phyloP scores from a whole-genome alignment of 2,888 invertebrate genomes.

The Osmoderma eremita region DNA sequence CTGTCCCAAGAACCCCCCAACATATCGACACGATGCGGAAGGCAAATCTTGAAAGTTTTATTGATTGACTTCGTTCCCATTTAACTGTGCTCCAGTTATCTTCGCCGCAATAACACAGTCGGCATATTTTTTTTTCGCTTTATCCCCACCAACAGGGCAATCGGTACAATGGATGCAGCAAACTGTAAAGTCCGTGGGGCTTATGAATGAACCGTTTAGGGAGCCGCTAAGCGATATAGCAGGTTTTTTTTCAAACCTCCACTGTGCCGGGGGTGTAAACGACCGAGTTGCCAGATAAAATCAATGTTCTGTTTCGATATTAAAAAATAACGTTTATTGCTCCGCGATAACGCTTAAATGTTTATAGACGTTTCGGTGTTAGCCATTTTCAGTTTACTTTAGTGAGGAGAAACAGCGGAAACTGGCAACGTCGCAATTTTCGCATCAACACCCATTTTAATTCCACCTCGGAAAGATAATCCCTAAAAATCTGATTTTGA shows the following conservation, averaged over 20 bases:
- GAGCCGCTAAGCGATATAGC: slow-evolving; percentile 7
- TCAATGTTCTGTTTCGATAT: slow-evolving; percentile 30
- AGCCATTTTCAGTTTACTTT: not conserved
- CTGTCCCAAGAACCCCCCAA: too few relatives aligned
- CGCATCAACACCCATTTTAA: not conserved
- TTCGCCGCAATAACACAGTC: slow-evolving; percentile 34
- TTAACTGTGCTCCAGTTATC: slow-evolving; percentile 26
- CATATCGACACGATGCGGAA: not conserved
- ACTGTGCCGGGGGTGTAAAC: not conserved
- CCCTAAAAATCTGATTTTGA: too few relatives aligned
- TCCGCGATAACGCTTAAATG: slow-evolving; percentile 17
- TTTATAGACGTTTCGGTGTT: slow-evolving; percentile 6
- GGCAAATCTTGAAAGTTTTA: slow-evolving; percentile 33
- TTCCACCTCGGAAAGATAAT: too few relatives aligned
- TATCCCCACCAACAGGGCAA: not conserved
- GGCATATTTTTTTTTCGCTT: slow-evolving; percentile 28
- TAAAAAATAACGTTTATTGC: slow-evolving; percentile 34
- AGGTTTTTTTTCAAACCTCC: not conserved
- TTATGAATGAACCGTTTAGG: slow-evolving; percentile 29
- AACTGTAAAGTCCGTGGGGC: slow-evolving; percentile 21
- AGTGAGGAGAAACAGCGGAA: too few relatives aligned
- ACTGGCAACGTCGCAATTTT: slow-evolving; percentile 1
- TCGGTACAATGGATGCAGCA: slow-evolving; percentile 26
- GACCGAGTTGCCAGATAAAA: slow-evolving; percentile 13
- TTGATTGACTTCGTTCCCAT: slow-evolving; percentile 31